These are phyloP conservation scores for Spea bombifrons DNA, from an alignment of 2,113 vertebrate species.

Conservation along the genomic window DNA sequence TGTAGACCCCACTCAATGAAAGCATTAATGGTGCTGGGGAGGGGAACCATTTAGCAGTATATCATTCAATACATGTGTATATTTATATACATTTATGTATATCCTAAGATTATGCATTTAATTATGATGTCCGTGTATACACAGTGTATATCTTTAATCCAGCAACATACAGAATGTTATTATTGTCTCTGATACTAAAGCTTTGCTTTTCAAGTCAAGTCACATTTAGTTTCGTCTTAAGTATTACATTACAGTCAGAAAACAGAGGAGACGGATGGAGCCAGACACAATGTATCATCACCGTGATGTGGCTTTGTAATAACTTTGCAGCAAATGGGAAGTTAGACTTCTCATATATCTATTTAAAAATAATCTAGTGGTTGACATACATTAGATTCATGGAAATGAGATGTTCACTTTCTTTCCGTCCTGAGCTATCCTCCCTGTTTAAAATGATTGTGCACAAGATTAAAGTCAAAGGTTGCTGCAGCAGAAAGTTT, in stretches of 20 bases:
- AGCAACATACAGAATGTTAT: too few relatives aligned
- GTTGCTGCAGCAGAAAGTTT: not conserved
- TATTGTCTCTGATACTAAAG: conserved; percentile 5
- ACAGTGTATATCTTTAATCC: too few relatives aligned
- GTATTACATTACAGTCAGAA: conserved; percentile 38
- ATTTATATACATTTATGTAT: too few relatives aligned
- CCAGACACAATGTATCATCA: conserved; percentile 39
- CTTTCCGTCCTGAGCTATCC: conserved; percentile 8
- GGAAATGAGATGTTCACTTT: conserved; percentile 18
- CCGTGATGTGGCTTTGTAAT: conserved; percentile 40
- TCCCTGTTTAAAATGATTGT: conserved; percentile 19
- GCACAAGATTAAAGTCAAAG: conserved; percentile 19
- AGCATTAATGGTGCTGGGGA: too few relatives aligned
- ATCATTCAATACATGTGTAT: too few relatives aligned
- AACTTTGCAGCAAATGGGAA: conserved; percentile 42
- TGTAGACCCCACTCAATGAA: too few relatives aligned
- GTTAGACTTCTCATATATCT: conserved; percentile 37
- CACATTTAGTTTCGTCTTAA: conserved; percentile 37
- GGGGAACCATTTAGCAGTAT: too few relatives aligned
- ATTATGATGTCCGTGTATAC: too few relatives aligned
- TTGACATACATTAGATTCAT: conserved; percentile 42
- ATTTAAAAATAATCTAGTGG: conserved; percentile 31
- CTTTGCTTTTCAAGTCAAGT: conserved; percentile 33
- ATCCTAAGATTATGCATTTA: too few relatives aligned
- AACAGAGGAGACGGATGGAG: conserved; percentile 45